These are phyloP conservation scores for Cordilura impudica DNA, from an alignment of 2,888 invertebrate genomes.

Conservation along the genomic window DNA sequence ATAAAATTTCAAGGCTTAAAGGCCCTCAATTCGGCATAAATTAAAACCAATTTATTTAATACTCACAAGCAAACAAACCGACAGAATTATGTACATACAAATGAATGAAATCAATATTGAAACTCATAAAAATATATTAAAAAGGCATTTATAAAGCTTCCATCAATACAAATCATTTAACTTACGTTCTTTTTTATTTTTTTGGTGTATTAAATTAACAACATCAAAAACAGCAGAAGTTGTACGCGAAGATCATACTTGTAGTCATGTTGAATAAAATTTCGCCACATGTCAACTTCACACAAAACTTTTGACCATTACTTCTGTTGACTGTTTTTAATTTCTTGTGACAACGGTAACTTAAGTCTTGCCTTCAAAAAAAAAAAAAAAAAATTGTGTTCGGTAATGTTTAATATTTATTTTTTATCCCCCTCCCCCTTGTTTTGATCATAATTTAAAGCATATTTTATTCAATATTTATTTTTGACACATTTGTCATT, in stretches of 20 bases:
- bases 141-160: conserved; percentile 58
- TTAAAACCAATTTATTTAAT: conserved; percentile 47
- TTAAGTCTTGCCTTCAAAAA: conserved; percentile 1
- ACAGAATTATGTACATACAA: conserved; percentile 25
- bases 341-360: conserved; percentile 22
- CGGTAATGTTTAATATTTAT: conserved; percentile 2
- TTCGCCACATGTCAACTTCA: conserved; percentile 55
- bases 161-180: conserved; percentile 20
- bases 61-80: background rate
- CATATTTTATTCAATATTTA: conserved; percentile 37
- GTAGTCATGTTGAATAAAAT: conserved; percentile 36
- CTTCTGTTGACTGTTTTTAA: background rate
- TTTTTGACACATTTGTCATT: conserved; percentile 52
- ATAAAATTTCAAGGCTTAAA: conserved; percentile 36
- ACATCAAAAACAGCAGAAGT: background rate
- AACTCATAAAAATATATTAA: conserved; percentile 51
- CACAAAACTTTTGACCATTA: conserved; percentile 30
- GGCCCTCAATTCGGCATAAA: conserved; percentile 47
- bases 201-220: background rate
- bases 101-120: conserved; percentile 57
- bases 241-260: conserved; percentile 11
- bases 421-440: background rate
- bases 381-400: conserved; percentile 1
- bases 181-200: too few relatives aligned
- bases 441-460: conserved; percentile 27